Base-by-base conservation (phyloP, 2,113 vertebrate species). In the Hippopotamus amphibius region DNA sequence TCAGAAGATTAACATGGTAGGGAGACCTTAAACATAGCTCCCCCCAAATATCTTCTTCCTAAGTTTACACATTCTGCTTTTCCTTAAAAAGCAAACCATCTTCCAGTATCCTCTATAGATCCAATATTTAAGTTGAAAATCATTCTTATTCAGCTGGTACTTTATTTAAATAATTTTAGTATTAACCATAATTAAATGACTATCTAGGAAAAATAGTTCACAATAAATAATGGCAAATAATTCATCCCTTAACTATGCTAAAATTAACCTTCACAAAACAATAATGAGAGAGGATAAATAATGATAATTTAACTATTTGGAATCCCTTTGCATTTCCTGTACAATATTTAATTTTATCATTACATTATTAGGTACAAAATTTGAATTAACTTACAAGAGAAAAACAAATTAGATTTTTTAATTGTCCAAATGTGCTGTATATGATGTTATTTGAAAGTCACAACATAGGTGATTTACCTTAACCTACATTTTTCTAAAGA, bases 221-320 rank as follows among this genome's bases (percentile, higher is more conserved):
- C 16, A 96, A 86, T 85, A 97, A 93, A 21, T 68, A 77, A 90
- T 22, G 82, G 28, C 55, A 94, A 93, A 68, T 48, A 26, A 43
- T 28, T 22, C 37, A 50, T 92, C 8, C 37, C 14, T 74, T 88
- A 85, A 63, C 3, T 63, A 2, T 43, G 57, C 6, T 88, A 65
- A 1, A 80, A 22, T 81, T 81, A 69, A 33, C 14, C 26, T 92
- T 68, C 76, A 68, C n/a, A 66, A 89, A 95, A 15, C 3, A 86
- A 48, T 16, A 66, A 79, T 48, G n/a, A 84, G 53, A 55, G 7
- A 41, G 16, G 53, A 21, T 88, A 71, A 95, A 89, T 63, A 53
- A 88, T 48, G 28, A 7, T 85, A 48, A 61, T 82, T 86, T 48
- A 61, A 84, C 63, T 17, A 59, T 72, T 74, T 69, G 26, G 26